A percentile compares a stretch with the other conserved stretches of the same genome.
Conservation (phyloP, 2,797 vertebrate genomes). For the Dendrocincla tyrannina region DNA sequence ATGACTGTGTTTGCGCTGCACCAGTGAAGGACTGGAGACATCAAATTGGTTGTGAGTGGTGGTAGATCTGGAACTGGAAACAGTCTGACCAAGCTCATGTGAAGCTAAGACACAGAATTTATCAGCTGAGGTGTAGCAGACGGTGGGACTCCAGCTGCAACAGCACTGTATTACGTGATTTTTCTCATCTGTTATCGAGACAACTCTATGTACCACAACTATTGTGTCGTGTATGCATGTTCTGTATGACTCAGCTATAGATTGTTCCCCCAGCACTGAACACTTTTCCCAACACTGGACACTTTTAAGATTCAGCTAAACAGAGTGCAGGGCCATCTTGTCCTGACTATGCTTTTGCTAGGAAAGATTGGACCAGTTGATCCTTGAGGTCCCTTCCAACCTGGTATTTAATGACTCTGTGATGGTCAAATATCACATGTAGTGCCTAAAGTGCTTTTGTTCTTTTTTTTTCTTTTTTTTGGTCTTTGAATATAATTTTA, state of each 20-base stretch:
- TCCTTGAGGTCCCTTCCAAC: not conserved
- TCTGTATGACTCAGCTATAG: not conserved
- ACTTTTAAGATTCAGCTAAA: not conserved
- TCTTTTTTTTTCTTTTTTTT: not conserved
- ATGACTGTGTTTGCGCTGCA: not conserved
- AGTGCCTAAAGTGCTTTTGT: not conserved
- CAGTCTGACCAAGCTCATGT: not conserved
- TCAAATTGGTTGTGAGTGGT: not conserved
- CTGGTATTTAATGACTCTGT: not conserved
- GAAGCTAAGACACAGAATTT: not conserved
- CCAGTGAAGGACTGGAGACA: not conserved
- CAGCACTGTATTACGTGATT: not conserved
- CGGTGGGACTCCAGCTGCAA: not conserved
- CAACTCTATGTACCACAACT: not conserved
- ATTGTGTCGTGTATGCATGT: no score
- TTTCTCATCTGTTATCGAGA: not conserved
- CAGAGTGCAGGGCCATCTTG: not conserved
- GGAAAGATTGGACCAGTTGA: not conserved
- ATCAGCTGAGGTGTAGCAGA: not conserved
- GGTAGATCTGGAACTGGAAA: not conserved
- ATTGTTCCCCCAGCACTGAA: not conserved
- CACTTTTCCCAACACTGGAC: not conserved
- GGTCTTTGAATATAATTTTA: not conserved
- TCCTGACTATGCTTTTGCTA: not conserved
- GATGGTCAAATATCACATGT: not conserved